These are phyloP conservation scores for Tethea ocularis DNA, from an alignment of 2,888 invertebrate genomes.

Conservation along the genomic window DNA sequence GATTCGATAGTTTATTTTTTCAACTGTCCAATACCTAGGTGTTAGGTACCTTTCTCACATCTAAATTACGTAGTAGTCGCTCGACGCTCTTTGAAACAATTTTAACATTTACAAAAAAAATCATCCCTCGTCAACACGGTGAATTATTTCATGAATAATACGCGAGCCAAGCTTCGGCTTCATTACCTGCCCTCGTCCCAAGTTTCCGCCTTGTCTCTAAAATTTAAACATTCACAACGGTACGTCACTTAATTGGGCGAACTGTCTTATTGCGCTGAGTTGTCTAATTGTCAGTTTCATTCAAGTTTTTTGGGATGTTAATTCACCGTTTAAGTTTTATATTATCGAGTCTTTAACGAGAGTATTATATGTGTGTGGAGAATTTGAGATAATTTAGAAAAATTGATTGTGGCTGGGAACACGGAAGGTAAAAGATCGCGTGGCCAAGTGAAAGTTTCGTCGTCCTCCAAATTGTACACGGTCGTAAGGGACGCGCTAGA, in stretches of 20 bases:
- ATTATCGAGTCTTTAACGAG: no score
- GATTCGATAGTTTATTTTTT: not conserved
- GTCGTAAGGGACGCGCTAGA: no score
- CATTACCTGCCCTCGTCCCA: not conserved
- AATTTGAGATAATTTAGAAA: no score
- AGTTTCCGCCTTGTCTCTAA: not conserved
- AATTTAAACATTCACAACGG: constrained; percentile 5
- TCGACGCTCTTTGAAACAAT: not conserved
- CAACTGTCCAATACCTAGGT: not conserved
- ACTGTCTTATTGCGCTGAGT: not conserved
- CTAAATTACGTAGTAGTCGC: not conserved
- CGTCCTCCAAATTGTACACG: no score
- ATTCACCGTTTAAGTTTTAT: not conserved
- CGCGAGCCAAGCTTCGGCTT: not conserved
- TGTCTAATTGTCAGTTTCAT: not conserved
- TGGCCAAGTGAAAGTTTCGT: no score
- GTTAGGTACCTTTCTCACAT: no score
- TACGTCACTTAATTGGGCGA: constrained; percentile 8
- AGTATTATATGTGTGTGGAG: no score
- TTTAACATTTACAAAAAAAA: not conserved
- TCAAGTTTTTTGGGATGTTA: not conserved
- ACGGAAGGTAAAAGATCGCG: no score
- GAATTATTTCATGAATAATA: constrained; percentile 9
- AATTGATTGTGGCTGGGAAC: no score
- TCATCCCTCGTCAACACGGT: not conserved